phyloP scores from a whole-genome alignment of 2,888 invertebrate species.

The Sycophila texana region DNA sequence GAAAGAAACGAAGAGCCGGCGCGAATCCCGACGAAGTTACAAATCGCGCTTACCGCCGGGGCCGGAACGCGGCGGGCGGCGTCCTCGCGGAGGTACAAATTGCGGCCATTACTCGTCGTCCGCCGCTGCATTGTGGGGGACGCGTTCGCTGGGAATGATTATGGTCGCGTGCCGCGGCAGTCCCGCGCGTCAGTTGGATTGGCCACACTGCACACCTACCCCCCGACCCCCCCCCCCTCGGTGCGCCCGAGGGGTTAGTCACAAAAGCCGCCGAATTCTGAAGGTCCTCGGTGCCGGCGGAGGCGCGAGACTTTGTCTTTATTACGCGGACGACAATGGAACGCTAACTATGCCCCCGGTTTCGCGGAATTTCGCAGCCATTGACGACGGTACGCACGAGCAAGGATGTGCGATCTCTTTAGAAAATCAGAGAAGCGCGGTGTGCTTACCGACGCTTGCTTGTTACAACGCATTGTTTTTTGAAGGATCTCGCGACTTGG shows the following conservation, averaged over 20 bases:
- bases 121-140: conserved; percentile 56
- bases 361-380: conserved; percentile 27
- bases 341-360: conserved; percentile 31
- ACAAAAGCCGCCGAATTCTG: conserved; percentile 63
- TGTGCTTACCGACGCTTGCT: no score
- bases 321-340: conserved; percentile 44
- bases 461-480: no score
- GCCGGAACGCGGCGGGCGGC: conserved; percentile 62
- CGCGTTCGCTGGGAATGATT: conserved; percentile 68
- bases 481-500: no score
- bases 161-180: conserved; percentile 69
- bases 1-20: background rate
- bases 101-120: conserved; percentile 71
- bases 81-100: conserved; percentile 68
- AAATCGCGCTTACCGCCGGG: conserved; percentile 63
- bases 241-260: conserved; percentile 62
- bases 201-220: conserved; percentile 59
- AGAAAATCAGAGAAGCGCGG: no score
- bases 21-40: conserved; percentile 64
- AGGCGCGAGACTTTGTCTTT: conserved; percentile 44
- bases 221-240: background rate
- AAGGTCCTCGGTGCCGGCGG: conserved; percentile 12
- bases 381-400: background rate
- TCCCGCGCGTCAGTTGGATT: conserved; percentile 71
- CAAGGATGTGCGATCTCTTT: background rate